Conservation (phyloP, 2,888 invertebrate species). For the Dione vanillae region DNA sequence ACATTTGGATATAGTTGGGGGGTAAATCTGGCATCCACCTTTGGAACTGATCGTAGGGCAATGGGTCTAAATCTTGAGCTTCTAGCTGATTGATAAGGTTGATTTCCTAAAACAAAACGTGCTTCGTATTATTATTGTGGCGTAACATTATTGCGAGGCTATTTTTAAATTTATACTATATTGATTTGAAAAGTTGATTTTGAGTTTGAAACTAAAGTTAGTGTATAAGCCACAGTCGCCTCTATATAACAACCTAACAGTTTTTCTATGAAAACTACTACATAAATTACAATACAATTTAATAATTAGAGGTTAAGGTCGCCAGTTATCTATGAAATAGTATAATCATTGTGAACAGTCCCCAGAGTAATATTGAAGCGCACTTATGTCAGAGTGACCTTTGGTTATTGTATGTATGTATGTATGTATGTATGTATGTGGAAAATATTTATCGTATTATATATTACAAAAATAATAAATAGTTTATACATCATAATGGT, state of each 20-base stretch:
- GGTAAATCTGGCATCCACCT: conserved; percentile 30
- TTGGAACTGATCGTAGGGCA: conserved; percentile 21
- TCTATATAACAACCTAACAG: too few species aligned
- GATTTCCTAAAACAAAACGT: conserved; percentile 35
- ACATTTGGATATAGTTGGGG: conserved; percentile 15
- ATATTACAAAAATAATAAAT: too few species aligned
- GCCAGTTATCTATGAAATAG: background rate
- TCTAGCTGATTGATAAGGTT: conserved; percentile 34
- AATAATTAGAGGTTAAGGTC: conserved; percentile 1
- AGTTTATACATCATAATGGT: too few species aligned
- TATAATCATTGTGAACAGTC: conserved; percentile 3
- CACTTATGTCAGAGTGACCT: conserved; percentile 2
- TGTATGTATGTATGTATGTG: background rate
- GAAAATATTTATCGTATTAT: background rate
- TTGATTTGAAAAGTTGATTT: too few species aligned
- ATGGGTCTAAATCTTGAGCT: conserved; percentile 13
- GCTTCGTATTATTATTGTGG: background rate
- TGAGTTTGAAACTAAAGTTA: too few species aligned
- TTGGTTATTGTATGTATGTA: background rate
- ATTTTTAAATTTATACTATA: too few species aligned
- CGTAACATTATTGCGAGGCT: background rate
- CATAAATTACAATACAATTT: background rate
- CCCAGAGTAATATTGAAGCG: conserved; percentile 2
- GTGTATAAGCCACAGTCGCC: too few species aligned
- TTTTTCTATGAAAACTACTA: background rate